A percentile compares a stretch with the other conserved stretches of the same genome.
These are phyloP conservation scores for Sitobion miscanthi DNA, from an alignment of 1,140 invertebrate genomes.

Conservation along the genomic window DNA sequence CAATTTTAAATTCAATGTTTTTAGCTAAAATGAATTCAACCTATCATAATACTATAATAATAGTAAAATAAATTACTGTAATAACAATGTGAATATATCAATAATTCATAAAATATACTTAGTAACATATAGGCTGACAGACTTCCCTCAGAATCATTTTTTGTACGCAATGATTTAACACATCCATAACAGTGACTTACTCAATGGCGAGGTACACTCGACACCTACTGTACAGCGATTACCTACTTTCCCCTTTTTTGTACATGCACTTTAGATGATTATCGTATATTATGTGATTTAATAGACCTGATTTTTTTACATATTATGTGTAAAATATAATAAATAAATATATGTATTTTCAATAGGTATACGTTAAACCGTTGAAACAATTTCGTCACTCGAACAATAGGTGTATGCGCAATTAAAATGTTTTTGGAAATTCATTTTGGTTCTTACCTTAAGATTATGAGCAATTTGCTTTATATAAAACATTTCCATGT, in stretches of 20 bases:
- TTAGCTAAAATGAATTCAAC: neutral
- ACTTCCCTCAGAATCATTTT: neutral
- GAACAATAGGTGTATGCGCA: neutral
- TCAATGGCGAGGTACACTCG: neutral
- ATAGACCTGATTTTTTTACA: neutral
- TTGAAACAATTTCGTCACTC: neutral
- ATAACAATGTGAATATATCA: neutral
- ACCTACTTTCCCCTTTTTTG: neutral
- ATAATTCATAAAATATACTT: neutral
- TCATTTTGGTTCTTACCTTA: constrained; percentile 63
- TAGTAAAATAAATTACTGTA: neutral
- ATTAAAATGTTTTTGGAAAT: neutral
- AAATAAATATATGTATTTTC: neutral
- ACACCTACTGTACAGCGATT: neutral
- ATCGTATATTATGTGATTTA: neutral
- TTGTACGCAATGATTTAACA: neutral
- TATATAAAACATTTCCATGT: constrained; percentile 69
- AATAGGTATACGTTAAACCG: neutral
- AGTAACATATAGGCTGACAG: neutral
- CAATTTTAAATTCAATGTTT: neutral
- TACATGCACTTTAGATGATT: neutral
- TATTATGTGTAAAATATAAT: neutral
- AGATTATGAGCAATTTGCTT: constrained; percentile 68
- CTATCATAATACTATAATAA: neutral
- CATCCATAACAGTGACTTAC: neutral